These are phyloP conservation scores for Enteromius mattozi DNA, from an alignment of 2,797 vertebrate genomes.

Conservation along the genomic window DNA sequence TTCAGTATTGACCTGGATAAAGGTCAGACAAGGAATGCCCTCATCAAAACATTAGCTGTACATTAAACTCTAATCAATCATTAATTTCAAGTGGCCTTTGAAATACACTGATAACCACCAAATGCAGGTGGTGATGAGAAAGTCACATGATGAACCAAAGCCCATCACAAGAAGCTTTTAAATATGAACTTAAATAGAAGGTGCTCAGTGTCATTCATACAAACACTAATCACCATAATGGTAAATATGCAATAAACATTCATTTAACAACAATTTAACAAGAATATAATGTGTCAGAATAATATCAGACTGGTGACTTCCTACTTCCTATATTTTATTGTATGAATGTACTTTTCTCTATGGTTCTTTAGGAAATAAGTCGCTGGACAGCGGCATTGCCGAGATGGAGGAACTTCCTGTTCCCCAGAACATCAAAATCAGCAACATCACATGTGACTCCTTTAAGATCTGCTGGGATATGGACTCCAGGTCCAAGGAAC, in stretches of 20 bases:
- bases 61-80: background rate
- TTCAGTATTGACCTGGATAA: slow-evolving; percentile 20
- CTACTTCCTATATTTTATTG: background rate
- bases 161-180: too few species aligned
- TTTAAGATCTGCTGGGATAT: slow-evolving; percentile 99
- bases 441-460: slow-evolving; percentile 98
- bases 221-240: too few species aligned
- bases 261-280: too few species aligned
- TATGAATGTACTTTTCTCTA: background rate
- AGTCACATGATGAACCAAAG: too few species aligned
- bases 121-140: too few species aligned
- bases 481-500: slow-evolving; percentile 94
- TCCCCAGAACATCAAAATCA: slow-evolving; percentile 98
- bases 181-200: too few species aligned
- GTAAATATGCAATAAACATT: too few species aligned
- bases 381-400: slow-evolving; percentile 93
- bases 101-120: too few species aligned
- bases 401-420: slow-evolving; percentile 97
- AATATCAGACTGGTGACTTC: too few species aligned
- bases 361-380: slow-evolving; percentile 84
- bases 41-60: background rate
- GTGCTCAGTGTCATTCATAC: too few species aligned
- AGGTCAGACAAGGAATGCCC: background rate
- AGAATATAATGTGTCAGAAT: too few species aligned
- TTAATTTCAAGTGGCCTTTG: background rate